phyloP scores from a whole-genome alignment of 2,113 vertebrate genomes.

The Aspidoscelis tigris region DNA sequence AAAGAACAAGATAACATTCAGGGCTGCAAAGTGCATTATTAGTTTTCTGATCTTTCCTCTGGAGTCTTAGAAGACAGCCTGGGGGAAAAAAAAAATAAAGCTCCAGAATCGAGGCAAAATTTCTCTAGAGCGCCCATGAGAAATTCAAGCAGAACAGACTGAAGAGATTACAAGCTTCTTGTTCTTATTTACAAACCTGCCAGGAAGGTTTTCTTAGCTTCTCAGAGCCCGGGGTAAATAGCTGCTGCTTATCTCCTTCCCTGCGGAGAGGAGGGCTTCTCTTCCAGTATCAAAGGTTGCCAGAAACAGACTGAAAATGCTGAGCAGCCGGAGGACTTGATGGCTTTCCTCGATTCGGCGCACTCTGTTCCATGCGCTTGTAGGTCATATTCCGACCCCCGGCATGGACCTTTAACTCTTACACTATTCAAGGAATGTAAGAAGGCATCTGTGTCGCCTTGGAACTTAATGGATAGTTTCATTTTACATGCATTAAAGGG shows the following conservation, averaged over 20 bases:
- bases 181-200: slow-evolving; percentile 18
- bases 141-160: neutral
- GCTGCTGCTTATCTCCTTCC: neutral
- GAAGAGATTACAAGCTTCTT: neutral
- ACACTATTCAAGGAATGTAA: neutral
- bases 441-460: neutral
- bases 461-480: too few species aligned
- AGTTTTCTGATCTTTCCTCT: neutral
- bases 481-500: neutral
- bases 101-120: neutral
- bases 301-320: slow-evolving; percentile 37
- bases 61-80: neutral
- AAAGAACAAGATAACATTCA: too few species aligned
- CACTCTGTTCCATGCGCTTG: neutral
- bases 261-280: neutral
- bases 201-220: neutral
- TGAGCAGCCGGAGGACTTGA: slow-evolving; percentile 19
- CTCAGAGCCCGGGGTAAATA: neutral
- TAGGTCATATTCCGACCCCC: neutral
- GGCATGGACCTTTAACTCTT: neutral
- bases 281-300: slow-evolving; percentile 15
- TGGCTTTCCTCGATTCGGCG: neutral
- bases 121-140: neutral
- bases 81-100: neutral
- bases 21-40: neutral